These are phyloP conservation scores for Sylvilagus floridanus DNA, from an alignment of 2,797 vertebrate genomes.

Conservation along the genomic window DNA sequence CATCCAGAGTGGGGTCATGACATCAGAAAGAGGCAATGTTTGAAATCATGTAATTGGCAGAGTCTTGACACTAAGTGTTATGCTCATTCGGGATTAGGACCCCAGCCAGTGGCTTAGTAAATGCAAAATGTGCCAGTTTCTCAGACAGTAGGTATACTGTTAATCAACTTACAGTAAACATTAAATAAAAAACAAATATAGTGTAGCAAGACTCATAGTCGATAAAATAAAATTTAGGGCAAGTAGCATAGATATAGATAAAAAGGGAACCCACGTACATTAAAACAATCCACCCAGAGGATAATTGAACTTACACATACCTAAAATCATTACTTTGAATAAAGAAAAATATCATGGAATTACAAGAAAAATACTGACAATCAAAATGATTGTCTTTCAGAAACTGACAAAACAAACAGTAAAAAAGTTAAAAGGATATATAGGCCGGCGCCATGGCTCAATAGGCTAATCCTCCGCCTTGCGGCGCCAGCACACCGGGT, in stretches of 20 bases:
- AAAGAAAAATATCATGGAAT: conserved; percentile 17
- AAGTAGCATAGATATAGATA: conserved; percentile 2
- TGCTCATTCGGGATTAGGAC: background rate
- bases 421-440: conserved; percentile 6
- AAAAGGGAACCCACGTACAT: background rate
- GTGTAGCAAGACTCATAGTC: background rate
- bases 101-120: background rate
- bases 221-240: conserved; percentile 17
- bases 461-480: too few species aligned
- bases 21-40: background rate
- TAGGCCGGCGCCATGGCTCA: too few species aligned
- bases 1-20: background rate
- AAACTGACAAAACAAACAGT: conserved; percentile 40
- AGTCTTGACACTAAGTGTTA: background rate
- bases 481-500: too few species aligned
- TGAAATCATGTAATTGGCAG: background rate
- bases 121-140: background rate
- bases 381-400: conserved; percentile 40
- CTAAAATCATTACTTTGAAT: conserved; percentile 4
- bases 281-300: conserved; percentile 1
- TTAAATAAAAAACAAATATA: conserved; percentile 34
- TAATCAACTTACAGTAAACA: conserved; percentile 32
- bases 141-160: background rate
- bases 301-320: background rate
- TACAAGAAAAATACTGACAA: conserved; percentile 34